These are phyloP conservation scores for Lateolabrax maculatus DNA, from an alignment of 2,797 vertebrate genomes.

Conservation along the genomic window DNA sequence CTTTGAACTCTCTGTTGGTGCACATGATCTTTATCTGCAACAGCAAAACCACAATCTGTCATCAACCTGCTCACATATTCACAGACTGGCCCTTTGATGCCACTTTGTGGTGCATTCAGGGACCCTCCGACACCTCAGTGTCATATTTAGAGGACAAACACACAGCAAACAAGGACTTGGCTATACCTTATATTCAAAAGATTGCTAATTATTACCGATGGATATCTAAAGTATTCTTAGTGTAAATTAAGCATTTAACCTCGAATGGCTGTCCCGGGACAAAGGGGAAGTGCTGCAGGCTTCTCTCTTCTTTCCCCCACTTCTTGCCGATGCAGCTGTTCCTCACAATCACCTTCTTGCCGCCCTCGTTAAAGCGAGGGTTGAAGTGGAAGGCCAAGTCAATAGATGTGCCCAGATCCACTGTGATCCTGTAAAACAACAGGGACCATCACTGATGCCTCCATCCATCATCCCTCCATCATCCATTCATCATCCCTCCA, in stretches of 20 bases:
- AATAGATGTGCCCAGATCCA: neutral
- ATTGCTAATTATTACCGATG: neutral
- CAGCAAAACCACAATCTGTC: slow-evolving; percentile 10
- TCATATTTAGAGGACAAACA: neutral
- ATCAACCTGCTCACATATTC: neutral
- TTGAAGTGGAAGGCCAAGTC: slow-evolving; percentile 76
- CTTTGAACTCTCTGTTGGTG: slow-evolving; percentile 39
- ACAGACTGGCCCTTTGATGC: neutral
- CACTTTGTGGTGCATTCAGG: neutral
- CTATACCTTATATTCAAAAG: neutral
- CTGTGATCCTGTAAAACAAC: slow-evolving; percentile 51
- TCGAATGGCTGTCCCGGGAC: slow-evolving; percentile 44
- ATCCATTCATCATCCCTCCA: too few relatives aligned
- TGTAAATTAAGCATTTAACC: slow-evolving; percentile 38
- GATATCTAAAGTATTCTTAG: neutral
- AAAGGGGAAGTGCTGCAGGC: slow-evolving; percentile 55
- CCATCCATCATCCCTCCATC: too few relatives aligned
- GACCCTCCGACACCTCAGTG: neutral
- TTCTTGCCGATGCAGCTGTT: slow-evolving; percentile 35
- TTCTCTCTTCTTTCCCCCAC: slow-evolving; percentile 72
- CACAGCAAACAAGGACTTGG: neutral
- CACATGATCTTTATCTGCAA: slow-evolving; percentile 74
- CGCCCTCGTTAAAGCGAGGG: slow-evolving; percentile 66
- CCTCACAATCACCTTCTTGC: slow-evolving; percentile 55
- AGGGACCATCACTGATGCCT: neutral